These are phyloP conservation scores for Coluber constrictor DNA, from an alignment of 2,797 vertebrate species.

Conservation along the genomic window DNA sequence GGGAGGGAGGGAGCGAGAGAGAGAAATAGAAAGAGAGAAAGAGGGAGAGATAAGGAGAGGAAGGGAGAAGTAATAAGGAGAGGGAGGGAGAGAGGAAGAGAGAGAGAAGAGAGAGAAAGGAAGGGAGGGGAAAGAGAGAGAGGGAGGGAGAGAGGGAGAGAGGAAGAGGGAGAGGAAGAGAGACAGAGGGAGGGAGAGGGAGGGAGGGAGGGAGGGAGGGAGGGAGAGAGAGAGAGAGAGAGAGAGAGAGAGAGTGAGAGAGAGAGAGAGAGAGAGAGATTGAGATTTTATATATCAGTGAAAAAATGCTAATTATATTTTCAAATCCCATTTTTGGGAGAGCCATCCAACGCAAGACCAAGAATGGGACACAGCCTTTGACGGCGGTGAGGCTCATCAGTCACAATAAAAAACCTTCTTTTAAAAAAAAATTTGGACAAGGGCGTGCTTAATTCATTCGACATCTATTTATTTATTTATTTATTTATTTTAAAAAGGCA, in stretches of 20 bases:
- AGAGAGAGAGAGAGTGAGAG: accelerated
- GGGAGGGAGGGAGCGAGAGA: no score
- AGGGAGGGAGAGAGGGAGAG: not conserved
- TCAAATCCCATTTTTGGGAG: not conserved
- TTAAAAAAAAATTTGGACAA: not conserved
- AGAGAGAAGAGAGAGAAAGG: no score
- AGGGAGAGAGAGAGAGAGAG: accelerated
- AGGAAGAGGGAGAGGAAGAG: not conserved
- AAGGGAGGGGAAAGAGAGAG: not conserved
- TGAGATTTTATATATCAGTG: not conserved
- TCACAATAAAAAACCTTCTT: not conserved
- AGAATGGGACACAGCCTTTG: not conserved
- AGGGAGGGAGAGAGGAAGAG: no score
- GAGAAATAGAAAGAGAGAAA: no score
- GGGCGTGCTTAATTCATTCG: not conserved
- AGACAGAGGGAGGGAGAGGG: not conserved
- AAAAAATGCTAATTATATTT: not conserved
- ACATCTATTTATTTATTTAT: no score
- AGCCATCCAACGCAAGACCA: not conserved
- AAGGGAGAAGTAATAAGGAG: no score
- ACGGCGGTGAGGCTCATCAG: not conserved
- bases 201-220: accelerated
- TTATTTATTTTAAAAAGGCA: not conserved
- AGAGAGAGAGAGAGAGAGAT: no score
- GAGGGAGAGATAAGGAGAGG: no score